These are phyloP conservation scores for Caerostris extrusa DNA, from an alignment of 1,140 invertebrate genomes.

Conservation along the genomic window DNA sequence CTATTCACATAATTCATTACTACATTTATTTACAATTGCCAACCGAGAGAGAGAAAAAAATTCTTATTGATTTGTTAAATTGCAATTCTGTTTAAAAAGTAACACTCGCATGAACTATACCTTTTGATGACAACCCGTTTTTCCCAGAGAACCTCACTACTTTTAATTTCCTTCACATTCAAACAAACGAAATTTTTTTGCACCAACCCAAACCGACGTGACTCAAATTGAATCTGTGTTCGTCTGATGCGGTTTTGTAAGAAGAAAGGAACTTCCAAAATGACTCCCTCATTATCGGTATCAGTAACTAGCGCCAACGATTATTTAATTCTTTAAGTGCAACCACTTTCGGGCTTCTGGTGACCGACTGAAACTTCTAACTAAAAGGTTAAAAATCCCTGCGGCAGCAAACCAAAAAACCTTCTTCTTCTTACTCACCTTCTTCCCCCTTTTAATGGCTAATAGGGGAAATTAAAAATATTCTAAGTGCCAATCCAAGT, in stretches of 20 bases:
- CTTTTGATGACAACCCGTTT: too few species aligned
- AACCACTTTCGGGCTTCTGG: conserved; percentile 9
- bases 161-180: neutral
- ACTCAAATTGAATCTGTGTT: neutral
- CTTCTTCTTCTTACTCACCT: conserved; percentile 29
- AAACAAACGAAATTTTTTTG: neutral
- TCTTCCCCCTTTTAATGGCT: conserved; percentile 63
- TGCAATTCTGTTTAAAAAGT: too few species aligned
- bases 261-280: conserved; percentile 23
- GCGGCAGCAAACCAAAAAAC: conserved; percentile 73
- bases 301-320: conserved; percentile 26
- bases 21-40: too few species aligned
- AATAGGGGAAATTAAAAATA: conserved; percentile 76
- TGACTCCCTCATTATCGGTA: conserved; percentile 49
- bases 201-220: neutral
- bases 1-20: too few species aligned
- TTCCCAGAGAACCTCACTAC: neutral
- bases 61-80: too few species aligned
- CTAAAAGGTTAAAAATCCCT: conserved; percentile 77
- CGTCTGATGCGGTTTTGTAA: neutral
- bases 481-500: conserved; percentile 76
- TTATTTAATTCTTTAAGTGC: conserved; percentile 76
- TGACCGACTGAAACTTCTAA: neutral
- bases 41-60: too few species aligned
- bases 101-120: too few species aligned